These are phyloP conservation scores for Halichoeres trimaculatus DNA, from an alignment of 2,113 vertebrate species.

Conservation along the genomic window DNA sequence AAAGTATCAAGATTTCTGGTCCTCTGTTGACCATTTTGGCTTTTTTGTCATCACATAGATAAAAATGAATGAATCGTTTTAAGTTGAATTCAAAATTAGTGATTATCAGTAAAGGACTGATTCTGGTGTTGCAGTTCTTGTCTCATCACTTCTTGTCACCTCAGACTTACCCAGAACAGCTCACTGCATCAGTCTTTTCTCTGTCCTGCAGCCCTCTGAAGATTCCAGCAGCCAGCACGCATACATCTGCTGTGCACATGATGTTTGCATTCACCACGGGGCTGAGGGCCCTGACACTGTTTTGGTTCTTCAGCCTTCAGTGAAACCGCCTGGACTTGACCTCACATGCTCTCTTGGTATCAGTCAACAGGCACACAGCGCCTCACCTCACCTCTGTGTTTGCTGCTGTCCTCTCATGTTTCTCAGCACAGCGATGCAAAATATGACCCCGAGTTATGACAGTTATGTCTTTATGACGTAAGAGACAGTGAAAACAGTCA, in stretches of 20 bases:
- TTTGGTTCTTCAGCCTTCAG: conserved; percentile 27
- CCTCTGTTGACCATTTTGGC: no score
- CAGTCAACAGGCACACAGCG: conserved; percentile 18
- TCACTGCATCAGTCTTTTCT: no score
- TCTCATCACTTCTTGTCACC: not conserved
- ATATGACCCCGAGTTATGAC: not conserved
- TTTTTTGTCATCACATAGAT: no score
- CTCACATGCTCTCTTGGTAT: conserved; percentile 36
- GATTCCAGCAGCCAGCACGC: not conserved
- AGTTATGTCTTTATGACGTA: not conserved
- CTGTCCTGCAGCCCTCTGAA: not conserved
- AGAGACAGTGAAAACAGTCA: not conserved
- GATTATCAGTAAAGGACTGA: no score
- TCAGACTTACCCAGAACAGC: not conserved
- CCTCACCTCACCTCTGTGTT: conserved; percentile 1
- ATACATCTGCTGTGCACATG: not conserved
- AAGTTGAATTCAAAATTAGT: no score
- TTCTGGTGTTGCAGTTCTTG: no score
- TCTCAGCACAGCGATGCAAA: not conserved
- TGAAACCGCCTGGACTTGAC: conserved; percentile 41
- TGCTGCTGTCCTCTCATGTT: not conserved
- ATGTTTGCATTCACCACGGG: conserved; percentile 1
- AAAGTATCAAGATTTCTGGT: no score
- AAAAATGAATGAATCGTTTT: no score
- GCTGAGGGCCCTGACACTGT: conserved; percentile 24